Evolutionary conservation across 1,140 invertebrate genomes (phyloP).

Genomic region (Sycobia sp.): DNA sequence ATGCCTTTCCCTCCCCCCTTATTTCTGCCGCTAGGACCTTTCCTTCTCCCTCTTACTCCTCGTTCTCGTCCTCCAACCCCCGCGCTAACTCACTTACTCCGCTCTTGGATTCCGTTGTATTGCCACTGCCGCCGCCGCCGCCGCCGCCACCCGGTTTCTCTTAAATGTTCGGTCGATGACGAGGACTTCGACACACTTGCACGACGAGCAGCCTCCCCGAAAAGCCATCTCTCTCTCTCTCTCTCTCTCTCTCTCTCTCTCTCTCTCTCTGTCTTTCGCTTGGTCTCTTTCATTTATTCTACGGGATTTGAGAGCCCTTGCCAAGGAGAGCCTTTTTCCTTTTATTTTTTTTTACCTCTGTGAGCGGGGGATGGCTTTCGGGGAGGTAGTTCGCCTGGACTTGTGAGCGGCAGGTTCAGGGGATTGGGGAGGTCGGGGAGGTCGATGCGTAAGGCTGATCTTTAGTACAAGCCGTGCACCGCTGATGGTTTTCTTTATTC

Average conservation of each 20-base stretch:
- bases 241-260: not conserved
- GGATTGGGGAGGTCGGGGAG: too few species aligned
- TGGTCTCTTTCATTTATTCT: not conserved
- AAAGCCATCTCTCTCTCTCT: not conserved
- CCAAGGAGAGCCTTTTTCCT: not conserved
- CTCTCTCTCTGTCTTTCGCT: not conserved
- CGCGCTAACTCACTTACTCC: slow-evolving; percentile 17
- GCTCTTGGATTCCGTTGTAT: too few species aligned
- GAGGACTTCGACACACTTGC: slow-evolving; percentile 9
- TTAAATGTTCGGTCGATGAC: slow-evolving; percentile 17
- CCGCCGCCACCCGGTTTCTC: not conserved
- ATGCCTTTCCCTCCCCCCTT: slow-evolving; percentile 22
- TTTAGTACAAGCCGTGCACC: too few species aligned
- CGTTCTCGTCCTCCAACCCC: too few species aligned
- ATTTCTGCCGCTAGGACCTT: slow-evolving; percentile 11
- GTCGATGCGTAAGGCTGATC: too few species aligned
- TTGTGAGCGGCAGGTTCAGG: too few species aligned
- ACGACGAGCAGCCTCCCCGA: not conserved
- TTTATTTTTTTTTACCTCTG: too few species aligned
- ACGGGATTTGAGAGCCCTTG: too few species aligned
- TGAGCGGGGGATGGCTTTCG: too few species aligned
- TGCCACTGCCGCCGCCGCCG: too few species aligned
- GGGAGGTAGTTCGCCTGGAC: too few species aligned
- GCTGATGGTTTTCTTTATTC: too few species aligned
- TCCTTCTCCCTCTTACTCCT: not conserved